Conservation (phyloP, 2,797 vertebrate genomes). For the Cyprinella venusta region DNA sequence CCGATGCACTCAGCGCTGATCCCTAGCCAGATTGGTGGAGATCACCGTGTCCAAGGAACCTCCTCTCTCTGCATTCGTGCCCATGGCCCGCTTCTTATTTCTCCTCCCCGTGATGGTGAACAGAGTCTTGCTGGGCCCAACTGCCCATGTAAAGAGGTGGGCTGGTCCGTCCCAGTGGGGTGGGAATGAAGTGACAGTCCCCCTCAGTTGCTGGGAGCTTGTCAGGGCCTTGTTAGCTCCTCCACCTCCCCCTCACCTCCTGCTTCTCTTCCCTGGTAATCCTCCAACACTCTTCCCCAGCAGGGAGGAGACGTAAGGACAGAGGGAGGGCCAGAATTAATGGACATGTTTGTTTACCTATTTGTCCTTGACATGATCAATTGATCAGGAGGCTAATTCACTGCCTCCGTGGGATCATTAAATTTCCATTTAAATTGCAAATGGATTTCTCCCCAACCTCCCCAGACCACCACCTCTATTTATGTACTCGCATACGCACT, state of each 20-base stretch:
- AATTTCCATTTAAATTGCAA: conserved; percentile 84
- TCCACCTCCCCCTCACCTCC: conserved; percentile 34
- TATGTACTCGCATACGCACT: conserved; percentile 59
- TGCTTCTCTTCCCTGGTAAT: conserved; percentile 63
- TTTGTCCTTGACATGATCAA: conserved; percentile 86
- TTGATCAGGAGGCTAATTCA: conserved; percentile 85
- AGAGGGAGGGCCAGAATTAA: conserved; percentile 70
- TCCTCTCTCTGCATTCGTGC: conserved; percentile 41
- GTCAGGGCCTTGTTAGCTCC: conserved; percentile 58
- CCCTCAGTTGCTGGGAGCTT: conserved; percentile 67
- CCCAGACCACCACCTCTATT: conserved; percentile 53
- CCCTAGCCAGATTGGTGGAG: conserved; percentile 47
- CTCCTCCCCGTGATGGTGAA: conserved; percentile 75
- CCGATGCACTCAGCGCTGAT: conserved; percentile 47
- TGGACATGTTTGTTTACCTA: conserved; percentile 88
- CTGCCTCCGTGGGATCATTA: conserved; percentile 83
- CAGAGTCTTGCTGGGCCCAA: conserved; percentile 90
- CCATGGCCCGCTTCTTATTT: conserved; percentile 61
- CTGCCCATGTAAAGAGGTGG: conserved; percentile 90
- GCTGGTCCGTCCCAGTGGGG: conserved; percentile 79
- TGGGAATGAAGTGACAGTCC: conserved; percentile 65
- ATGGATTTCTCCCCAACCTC: conserved; percentile 75
- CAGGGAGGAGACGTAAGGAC: conserved; percentile 68
- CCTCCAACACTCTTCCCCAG: conserved; percentile 68
- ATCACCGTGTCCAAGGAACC: conserved; percentile 48